A percentile compares a stretch with the other conserved stretches of the same genome.
Evolutionary conservation across 2,888 invertebrate species (phyloP).

Genomic region (Cantharis nigra): DNA sequence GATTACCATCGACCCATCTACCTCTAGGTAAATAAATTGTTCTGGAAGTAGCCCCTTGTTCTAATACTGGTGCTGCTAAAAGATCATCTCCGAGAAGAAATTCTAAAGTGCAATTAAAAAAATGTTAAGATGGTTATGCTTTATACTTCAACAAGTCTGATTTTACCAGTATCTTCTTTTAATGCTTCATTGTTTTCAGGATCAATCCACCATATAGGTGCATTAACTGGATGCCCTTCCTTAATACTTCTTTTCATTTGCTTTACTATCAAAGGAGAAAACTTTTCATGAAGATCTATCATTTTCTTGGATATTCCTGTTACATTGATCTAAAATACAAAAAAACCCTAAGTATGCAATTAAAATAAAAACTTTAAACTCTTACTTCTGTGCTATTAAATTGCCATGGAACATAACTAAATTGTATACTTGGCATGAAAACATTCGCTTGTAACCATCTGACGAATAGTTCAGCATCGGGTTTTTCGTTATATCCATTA

Average conservation of each 20-base stretch:
- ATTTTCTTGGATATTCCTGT: constrained; percentile 66
- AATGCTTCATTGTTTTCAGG: constrained; percentile 61
- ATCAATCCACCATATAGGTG: constrained; percentile 86
- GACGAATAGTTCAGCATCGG: constrained; percentile 70
- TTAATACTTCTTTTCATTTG: constrained; percentile 65
- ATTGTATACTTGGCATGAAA: constrained; percentile 80
- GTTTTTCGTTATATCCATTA: constrained; percentile 62
- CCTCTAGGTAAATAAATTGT: constrained; percentile 79
- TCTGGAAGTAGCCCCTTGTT: constrained; percentile 63
- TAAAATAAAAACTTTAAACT: not conserved
- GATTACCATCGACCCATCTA: constrained; percentile 70
- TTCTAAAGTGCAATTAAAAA: constrained; percentile 59
- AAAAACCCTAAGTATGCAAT: not conserved
- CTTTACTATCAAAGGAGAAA: constrained; percentile 64
- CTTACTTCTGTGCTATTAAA: not conserved
- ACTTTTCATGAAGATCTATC: constrained; percentile 67
- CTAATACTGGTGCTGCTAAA: constrained; percentile 77
- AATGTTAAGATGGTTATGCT: no score
- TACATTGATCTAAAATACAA: constrained; percentile 56
- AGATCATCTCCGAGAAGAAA: constrained; percentile 78
- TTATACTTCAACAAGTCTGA: not conserved
- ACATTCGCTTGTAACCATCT: constrained; percentile 80
- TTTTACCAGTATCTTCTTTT: constrained; percentile 10
- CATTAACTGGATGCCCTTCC: constrained; percentile 73
- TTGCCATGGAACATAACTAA: constrained; percentile 79